Base-by-base conservation (phyloP, 37 sponge, comb jelly and placozoan genomes). In the Dysidea cf. avara region DNA sequence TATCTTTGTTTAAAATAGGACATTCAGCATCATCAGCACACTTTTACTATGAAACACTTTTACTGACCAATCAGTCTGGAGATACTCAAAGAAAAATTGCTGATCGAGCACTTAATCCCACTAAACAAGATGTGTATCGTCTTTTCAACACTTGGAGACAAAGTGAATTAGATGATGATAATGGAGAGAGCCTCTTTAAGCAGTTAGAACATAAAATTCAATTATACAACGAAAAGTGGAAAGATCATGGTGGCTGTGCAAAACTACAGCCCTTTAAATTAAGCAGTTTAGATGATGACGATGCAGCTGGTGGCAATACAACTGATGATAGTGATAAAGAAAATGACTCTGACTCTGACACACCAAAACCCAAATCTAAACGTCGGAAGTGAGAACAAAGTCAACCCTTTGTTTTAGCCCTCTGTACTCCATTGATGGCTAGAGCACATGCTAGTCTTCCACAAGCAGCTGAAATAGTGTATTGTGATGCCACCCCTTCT, bases 381-480 rank as follows among this genome's bases (percentile, higher is more conserved):
- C n/a, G n/a, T n/a, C 21, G 56, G 56, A 54, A 25, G 25, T 21
- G 7, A 54, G 7, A 26, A 21, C 21, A 25, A 26, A n/a, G n/a
- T n/a, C 46, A 50, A 53, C 70, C 70, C 47, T 9, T 69, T 12
- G 50, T 69, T 4, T 51, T 69, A 36, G 54, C 70, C 5, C 5
- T 43, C 9, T 43, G 46, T 26, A 69, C 37, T 52, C 70, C 70
- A 52, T 33, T 69, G 32, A 69, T 69, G 70, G 32, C 54, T 31
- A 69, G 70, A 30, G 70, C 50, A 18, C 70, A 69, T 51, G 7
- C 7, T 21, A 30, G 25, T 51, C 6, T 66, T 9, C 32, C 31
- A 18, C 70, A 69, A 18, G 22, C 70, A 18, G 32, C 25, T 28
- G 70, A 69, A 52, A 29, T 69, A 29, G 70, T 69, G 3, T 69